Conservation (phyloP, 2,888 invertebrate species). For the Lasioglossum malachurum region DNA sequence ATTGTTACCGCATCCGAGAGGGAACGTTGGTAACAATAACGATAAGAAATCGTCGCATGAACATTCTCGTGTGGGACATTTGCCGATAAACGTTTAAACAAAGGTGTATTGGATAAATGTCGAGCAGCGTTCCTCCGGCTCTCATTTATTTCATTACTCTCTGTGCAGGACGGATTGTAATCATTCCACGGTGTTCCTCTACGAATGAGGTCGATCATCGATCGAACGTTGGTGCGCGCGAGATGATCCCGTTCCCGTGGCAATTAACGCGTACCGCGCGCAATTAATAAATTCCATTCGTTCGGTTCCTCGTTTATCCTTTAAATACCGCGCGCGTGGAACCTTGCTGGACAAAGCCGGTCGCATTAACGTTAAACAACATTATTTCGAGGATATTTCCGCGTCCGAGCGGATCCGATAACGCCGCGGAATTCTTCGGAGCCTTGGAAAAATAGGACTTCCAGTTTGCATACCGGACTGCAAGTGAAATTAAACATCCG, state of each 20-base stretch:
- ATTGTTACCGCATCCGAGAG: too few species aligned
- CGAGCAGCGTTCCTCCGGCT: not conserved
- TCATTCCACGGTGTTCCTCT: not conserved
- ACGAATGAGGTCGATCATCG: not conserved
- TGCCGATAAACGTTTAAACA: not conserved
- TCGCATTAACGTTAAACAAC: conserved; percentile 1
- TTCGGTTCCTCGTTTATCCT: not conserved
- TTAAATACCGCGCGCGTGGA: not conserved
- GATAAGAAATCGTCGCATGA: not conserved
- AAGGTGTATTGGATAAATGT: not conserved
- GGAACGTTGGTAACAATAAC: too few species aligned
- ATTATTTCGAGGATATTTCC: not conserved
- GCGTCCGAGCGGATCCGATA: not conserved
- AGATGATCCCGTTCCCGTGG: not conserved
- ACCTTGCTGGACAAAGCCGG: not conserved
- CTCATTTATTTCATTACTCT: not conserved
- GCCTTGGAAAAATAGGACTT: not conserved
- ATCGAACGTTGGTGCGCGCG: not conserved
- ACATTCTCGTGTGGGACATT: not conserved
- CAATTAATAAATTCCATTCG: not conserved
- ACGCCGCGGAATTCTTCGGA: not conserved
- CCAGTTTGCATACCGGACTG: not conserved
- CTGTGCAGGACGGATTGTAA: not conserved
- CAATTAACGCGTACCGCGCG: not conserved
- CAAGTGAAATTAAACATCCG: conserved; percentile 3